Evolutionary conservation across 2,797 vertebrate species (phyloP), one percentile per base, ranked within the genome.

Genomic region (Cyprinodon diabolis): DNA sequence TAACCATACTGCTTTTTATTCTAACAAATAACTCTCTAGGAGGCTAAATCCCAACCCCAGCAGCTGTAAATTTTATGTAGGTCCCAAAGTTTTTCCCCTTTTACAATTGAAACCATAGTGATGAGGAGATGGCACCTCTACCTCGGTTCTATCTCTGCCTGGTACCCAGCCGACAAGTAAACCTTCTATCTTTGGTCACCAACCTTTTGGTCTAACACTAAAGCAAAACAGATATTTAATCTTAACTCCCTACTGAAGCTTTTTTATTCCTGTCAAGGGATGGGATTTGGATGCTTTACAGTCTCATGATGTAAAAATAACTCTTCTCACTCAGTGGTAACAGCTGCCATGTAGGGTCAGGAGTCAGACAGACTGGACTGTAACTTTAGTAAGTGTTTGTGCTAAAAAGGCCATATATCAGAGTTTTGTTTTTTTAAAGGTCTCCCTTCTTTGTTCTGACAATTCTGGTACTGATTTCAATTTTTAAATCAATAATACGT

Each of bases 291-390:
- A 87, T 87, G 86, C 84, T 92, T 92, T 85, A 85, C 73, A 80
- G 85, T 87, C 74, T 78, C 9, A 45, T 81, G 88, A 88, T 93
- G 87, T 92, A 92, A 89, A 93, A 91, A 92, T 93, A 93, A 91
- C 90, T 87, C 74, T 30, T 77, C 85, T 84, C 86, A 93, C 89
- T 92, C 88, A 88, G 79, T 77, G 82, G 56, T 66, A 90, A 91
- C 93, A 94, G 92, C 94, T 94, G 94, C 82, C 54, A 76, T 86
- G 83, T 75, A 82, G 84, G 81, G 87, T 82, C 79, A 66, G 0
- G 6, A 82, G 78, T 79, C 69, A 70, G 80, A 83, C 79, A 80
- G 80, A 88, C 71, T 85, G 78, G 81, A 84, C 78, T 82, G 81
- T 75, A 84, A 88, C 82, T 88, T 79, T 76, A 83, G 83, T 83